Evolutionary conservation across 37 sponge, comb jelly and placozoan species (phyloP).

Genomic region (Oscarella lobularis): DNA sequence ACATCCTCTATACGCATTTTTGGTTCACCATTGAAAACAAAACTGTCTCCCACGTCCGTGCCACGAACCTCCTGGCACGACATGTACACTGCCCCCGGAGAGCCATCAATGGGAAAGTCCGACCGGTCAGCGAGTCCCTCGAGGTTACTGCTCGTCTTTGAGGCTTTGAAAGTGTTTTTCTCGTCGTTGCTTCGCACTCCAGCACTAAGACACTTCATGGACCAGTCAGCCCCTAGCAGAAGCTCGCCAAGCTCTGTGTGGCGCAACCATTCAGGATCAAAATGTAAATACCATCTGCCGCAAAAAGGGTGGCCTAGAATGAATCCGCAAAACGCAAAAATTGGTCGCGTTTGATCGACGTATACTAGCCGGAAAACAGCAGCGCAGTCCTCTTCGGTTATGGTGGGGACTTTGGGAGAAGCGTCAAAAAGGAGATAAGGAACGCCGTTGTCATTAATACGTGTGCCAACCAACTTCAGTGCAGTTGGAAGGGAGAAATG

Average conservation of each 20-base stretch:
- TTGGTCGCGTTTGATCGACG: conserved; percentile 12
- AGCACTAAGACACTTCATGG: conserved; percentile 24
- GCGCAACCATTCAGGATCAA: conserved; percentile 17
- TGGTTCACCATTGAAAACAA: conserved; percentile 21
- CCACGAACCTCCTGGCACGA: conserved; percentile 14
- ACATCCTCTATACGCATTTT: conserved; percentile 17
- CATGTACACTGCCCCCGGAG: conserved; percentile 14
- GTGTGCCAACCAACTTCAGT: neutral
- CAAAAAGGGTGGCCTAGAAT: conserved; percentile 21
- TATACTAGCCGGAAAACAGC: neutral
- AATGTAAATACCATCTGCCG: conserved; percentile 22
- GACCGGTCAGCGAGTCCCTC: conserved; percentile 8
- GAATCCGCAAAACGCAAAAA: conserved; percentile 16
- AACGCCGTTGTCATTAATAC: conserved; percentile 1
- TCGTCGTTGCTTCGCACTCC: conserved; percentile 16
- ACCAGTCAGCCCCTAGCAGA: conserved; percentile 29
- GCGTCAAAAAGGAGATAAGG: conserved; percentile 18
- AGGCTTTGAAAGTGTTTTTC: conserved; percentile 8
- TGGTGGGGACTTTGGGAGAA: conserved; percentile 6
- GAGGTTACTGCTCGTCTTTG: conserved; percentile 14
- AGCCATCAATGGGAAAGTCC: conserved; percentile 15
- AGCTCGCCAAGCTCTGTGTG: conserved; percentile 22
- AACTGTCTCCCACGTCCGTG: neutral
- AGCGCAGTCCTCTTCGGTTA: conserved; percentile 39
- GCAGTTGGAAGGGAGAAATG: neutral